Percentiles rank a stretch among this genome's conserved stretches.
These are phyloP conservation scores for Heterotis niloticus DNA, from an alignment of 2,113 vertebrate species.

Conservation along the genomic window DNA sequence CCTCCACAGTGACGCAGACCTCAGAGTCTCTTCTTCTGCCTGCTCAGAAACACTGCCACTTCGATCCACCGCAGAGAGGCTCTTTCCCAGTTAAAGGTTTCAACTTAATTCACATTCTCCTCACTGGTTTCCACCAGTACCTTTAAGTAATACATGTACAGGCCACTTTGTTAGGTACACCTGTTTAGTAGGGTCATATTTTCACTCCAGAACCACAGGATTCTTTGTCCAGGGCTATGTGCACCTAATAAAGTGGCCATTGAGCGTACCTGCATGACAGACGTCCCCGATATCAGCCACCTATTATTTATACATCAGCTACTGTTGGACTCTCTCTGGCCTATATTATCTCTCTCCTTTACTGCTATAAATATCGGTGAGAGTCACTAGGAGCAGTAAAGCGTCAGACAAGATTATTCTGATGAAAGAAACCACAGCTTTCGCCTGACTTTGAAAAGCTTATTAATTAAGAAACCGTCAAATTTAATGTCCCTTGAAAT, in stretches of 20 bases:
- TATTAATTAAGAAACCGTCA: constrained; percentile 23
- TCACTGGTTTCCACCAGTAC: background rate
- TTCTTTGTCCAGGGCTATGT: too few relatives aligned
- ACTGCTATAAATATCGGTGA: background rate
- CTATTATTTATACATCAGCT: background rate
- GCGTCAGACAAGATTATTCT: constrained; percentile 13
- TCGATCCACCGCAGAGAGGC: too few relatives aligned
- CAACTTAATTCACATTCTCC: background rate
- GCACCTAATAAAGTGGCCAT: too few relatives aligned
- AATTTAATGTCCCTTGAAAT: constrained; percentile 3
- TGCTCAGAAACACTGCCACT: too few relatives aligned
- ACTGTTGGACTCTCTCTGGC: background rate
- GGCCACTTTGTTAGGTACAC: background rate
- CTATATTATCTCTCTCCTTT: background rate
- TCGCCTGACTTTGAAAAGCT: background rate
- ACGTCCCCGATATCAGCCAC: too few relatives aligned
- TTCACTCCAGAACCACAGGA: too few relatives aligned
- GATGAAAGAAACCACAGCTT: constrained; percentile 10
- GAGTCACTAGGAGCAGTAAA: background rate
- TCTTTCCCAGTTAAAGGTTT: background rate
- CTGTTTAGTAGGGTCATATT: too few relatives aligned
- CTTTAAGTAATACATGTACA: background rate
- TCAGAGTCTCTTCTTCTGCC: too few relatives aligned
- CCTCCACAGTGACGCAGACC: background rate
- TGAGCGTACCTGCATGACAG: too few relatives aligned